Evolutionary conservation across 2,888 invertebrate genomes (phyloP), one percentile per base, ranked within the genome.

Genomic region (Sussaba pulchella): DNA sequence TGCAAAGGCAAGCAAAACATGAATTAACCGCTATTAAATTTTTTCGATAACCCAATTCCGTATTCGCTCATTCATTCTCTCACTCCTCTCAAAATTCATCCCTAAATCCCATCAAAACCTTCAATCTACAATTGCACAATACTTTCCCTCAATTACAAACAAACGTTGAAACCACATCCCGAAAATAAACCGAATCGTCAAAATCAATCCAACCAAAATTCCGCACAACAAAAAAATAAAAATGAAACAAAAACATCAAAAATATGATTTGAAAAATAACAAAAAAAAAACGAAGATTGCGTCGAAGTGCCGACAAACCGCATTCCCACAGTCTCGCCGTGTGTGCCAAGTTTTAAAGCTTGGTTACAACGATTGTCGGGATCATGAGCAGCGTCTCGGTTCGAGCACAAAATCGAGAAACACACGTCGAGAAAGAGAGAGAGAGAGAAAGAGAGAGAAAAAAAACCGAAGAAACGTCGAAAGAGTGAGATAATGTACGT

Each of bases 321-420:
- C 54, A 57, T 57, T 57, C 57, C 57, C 57, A 57, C 9, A 31
- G 57, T 26, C 10, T 14, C 47, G 52, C 21, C 47, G 17, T 81
- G 69, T 57, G 57, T 69, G 63, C 71, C 67, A 67, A 70, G 57
- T 64, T 73, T 77, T 47, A 77, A 81, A 81, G 73, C 77, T 81
- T 67, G 14, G 36, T 64, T 75, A 26, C 67, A 61, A n/a, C 72
- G 73, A 76, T 72, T 74, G 72, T 81, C 72, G 64, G 52, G 66
- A 69, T 80, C 61, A 54, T 72, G 61, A 76, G 61, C 71, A 72
- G 19, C 52, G 31, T 12, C 10, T 47, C 45, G 52, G 50, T 63
- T 39, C 45, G 64, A 69, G 69, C 57, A 81, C 63, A 74, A 73
- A 73, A 45, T 63, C 41, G 17, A 26, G 43, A 57, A 17, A 36